Evolutionary conservation across 2,888 invertebrate species (phyloP), one percentile per base, ranked within the genome.

Genomic region (Caenorhabditis auriculariae): DNA sequence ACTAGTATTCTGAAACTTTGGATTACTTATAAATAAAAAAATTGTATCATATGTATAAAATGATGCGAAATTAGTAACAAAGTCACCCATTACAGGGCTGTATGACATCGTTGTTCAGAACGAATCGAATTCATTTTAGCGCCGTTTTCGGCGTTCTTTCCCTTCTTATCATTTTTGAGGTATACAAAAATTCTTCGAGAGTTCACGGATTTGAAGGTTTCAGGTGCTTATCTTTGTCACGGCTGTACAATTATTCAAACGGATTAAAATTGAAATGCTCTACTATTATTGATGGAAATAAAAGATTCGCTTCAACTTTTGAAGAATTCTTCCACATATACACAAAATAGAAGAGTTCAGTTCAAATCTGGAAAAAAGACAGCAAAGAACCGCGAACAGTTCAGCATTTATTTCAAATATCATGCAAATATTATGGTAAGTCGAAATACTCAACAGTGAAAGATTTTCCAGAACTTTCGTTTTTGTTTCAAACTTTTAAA

Each of bases 251-350:
- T 45, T 80, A 35, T 75, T 69, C 48, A 57, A 59, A 37, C 60
- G 67, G 19, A 72, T 80, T 43, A 66, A 74, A 41, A 66, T 72
- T 32, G 78, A 80, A 47, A 68, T 78, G 66, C 68, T 77, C 27
- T 71, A 74, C 56, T 70, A 69, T 47, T 80, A 57, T 28, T 63
- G 42, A n/a, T n/a, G n/a, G n/a, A n/a, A n/a, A n/a, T n/a, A n/a
- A n/a, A n/a, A n/a, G n/a, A n/a, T n/a, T n/a, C n/a, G n/a, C n/a
- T n/a, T n/a, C n/a, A n/a, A n/a, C n/a, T n/a, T n/a, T n/a, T n/a
- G n/a, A n/a, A n/a, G n/a, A n/a, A n/a, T n/a, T n/a, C n/a, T n/a
- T n/a, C n/a, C n/a, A n/a, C n/a, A n/a, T n/a, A n/a, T n/a, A n/a
- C n/a, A n/a, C n/a, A n/a, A n/a, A n/a, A n/a, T n/a, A n/a, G 35